Conservation (phyloP, 2,888 invertebrate species). For the Mesoligia furuncula region DNA sequence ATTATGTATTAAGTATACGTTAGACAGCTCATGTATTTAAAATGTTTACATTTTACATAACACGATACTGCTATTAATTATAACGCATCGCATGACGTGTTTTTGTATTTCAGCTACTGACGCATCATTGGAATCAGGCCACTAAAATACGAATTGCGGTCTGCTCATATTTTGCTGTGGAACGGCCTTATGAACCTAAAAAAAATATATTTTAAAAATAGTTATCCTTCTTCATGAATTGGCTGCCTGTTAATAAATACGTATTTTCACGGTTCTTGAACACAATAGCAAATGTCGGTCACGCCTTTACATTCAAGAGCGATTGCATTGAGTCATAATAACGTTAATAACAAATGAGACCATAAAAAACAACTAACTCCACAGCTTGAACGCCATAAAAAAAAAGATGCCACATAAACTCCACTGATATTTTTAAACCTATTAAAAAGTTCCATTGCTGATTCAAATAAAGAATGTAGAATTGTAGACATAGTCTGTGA, state of each 20-base stretch:
- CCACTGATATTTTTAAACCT: not conserved
- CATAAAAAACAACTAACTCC: not conserved
- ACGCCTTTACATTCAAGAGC: slow-evolving; percentile 26
- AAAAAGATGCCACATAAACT: not conserved
- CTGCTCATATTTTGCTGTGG: slow-evolving; percentile 41
- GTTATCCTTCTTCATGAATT: slow-evolving; percentile 29
- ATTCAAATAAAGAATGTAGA: slow-evolving; percentile 51
- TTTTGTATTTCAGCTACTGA: slow-evolving; percentile 61
- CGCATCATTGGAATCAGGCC: slow-evolving; percentile 58
- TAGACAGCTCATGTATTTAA: slow-evolving; percentile 15
- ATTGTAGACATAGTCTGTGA: no score
- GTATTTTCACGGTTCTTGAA: slow-evolving; percentile 32
- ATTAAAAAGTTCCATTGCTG: slow-evolving; percentile 15
- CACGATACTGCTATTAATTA: slow-evolving; percentile 48
- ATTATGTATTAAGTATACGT: not conserved
- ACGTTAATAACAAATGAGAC: slow-evolving; percentile 20
- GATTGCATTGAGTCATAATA: slow-evolving; percentile 28
- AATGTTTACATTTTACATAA: slow-evolving; percentile 49
- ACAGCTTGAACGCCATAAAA: not conserved
- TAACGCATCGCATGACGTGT: slow-evolving; percentile 54
- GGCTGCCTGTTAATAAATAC: slow-evolving; percentile 4
- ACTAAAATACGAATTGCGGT: slow-evolving; percentile 48
- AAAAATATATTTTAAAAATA: slow-evolving; percentile 23
- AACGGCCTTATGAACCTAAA: slow-evolving; percentile 41
- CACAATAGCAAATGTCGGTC: slow-evolving; percentile 35